phyloP scores from a whole-genome alignment of 64 coral and sea anemone genomes.

The Montipora capricornis region DNA sequence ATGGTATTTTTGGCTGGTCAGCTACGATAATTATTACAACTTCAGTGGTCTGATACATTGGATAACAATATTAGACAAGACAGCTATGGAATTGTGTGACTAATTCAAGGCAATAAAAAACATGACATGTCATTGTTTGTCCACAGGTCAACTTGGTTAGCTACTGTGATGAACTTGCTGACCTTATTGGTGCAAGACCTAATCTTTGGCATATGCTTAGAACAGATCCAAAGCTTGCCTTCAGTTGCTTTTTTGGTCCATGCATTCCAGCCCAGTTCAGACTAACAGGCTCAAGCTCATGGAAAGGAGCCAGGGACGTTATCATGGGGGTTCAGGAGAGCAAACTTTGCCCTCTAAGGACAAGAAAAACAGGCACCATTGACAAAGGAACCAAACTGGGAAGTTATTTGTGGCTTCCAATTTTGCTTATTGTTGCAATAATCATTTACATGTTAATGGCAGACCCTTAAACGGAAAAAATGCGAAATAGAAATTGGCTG shows the following conservation, averaged over 20 bases:
- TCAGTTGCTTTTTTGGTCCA: constrained; percentile 73
- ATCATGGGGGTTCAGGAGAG: constrained; percentile 67
- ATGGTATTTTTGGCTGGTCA: no score
- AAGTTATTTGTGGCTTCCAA: neutral
- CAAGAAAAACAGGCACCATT: constrained; percentile 37
- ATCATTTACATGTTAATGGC: neutral
- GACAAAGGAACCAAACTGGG: neutral
- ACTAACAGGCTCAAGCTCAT: constrained; percentile 54
- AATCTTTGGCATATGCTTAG: constrained; percentile 53
- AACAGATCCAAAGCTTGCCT: constrained; percentile 50
- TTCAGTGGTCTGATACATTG: no score
- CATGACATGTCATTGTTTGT: no score
- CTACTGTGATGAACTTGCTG: constrained; percentile 51
- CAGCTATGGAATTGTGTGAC: no score
- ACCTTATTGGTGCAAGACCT: constrained; percentile 55
- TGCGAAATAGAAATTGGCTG: no score
- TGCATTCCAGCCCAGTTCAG: constrained; percentile 74
- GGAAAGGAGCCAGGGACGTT: constrained; percentile 65
- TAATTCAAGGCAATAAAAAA: no score
- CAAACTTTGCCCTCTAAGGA: constrained; percentile 4
- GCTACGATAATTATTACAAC: no score
- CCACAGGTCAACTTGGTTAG: neutral
- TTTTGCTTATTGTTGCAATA: neutral
- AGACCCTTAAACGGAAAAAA: no score
- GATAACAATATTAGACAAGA: no score